phyloP scores from a whole-genome alignment of 2,888 invertebrate genomes.

The Cotesia congregata region DNA sequence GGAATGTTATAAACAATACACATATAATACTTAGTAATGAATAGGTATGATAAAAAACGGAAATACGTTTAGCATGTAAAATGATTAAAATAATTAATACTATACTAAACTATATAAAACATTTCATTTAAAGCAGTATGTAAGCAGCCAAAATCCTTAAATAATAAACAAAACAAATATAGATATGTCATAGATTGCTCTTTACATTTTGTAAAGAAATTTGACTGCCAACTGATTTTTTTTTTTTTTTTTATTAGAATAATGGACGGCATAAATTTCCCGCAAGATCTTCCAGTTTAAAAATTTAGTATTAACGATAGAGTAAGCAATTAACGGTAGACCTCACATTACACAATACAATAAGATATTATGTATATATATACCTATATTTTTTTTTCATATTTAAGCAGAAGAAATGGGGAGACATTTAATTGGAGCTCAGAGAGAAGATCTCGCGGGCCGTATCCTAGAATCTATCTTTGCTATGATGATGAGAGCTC shows the following conservation, averaged over 20 bases:
- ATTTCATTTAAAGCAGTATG: slow-evolving; percentile 15
- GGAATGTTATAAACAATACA: slow-evolving; percentile 18
- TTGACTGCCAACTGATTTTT: slow-evolving; percentile 43
- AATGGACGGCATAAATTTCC: slow-evolving; percentile 69
- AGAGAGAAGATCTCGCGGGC: slow-evolving; percentile 77
- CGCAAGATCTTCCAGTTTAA: slow-evolving; percentile 67
- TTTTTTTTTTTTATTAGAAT: slow-evolving; percentile 45
- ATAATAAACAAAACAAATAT: slow-evolving; percentile 8
- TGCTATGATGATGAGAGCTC: slow-evolving; percentile 74
- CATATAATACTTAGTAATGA: not conserved
- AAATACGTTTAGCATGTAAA: not conserved
- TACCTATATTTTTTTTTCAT: not conserved
- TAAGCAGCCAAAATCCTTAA: slow-evolving; percentile 10
- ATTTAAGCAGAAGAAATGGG: slow-evolving; percentile 30
- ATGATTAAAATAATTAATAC: not conserved
- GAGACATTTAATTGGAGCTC: slow-evolving; percentile 59
- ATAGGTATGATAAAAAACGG: not conserved
- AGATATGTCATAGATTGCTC: slow-evolving; percentile 41
- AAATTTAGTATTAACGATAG: slow-evolving; percentile 37
- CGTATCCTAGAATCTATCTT: slow-evolving; percentile 90
- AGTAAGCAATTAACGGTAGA: not conserved
- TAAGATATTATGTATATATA: not conserved
- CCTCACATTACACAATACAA: not conserved
- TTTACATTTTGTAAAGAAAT: not conserved
- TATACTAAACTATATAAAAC: not conserved